phyloP scores from a whole-genome alignment of 2,888 invertebrate species.

The Ecdyonurus torrentis region DNA sequence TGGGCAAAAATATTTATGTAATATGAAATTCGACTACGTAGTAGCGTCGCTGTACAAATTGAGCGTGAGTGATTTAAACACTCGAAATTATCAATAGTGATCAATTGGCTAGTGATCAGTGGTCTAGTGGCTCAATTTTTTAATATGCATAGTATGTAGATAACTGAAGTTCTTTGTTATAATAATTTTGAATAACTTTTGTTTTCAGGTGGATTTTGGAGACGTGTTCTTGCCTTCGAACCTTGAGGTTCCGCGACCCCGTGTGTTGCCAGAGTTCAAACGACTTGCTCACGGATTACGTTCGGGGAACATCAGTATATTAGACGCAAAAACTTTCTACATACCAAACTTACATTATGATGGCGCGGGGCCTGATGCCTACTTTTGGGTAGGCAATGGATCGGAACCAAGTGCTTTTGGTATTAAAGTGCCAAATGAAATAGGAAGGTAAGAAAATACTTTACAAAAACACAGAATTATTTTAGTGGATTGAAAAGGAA shows the following conservation, averaged over 20 bases:
- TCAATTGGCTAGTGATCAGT: no score
- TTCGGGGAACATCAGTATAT: slow-evolving; percentile 78
- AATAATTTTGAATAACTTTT: no score
- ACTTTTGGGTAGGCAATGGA: slow-evolving; percentile 89
- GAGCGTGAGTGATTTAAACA: no score
- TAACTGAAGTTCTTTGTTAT: no score
- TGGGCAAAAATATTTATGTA: no score
- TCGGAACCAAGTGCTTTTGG: slow-evolving; percentile 64
- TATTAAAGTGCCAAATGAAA: slow-evolving; percentile 78
- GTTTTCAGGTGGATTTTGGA: slow-evolving; percentile 77
- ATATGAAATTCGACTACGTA: no score
- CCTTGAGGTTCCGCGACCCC: slow-evolving; percentile 60
- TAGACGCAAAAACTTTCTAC: slow-evolving; percentile 82
- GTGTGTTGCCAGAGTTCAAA: slow-evolving; percentile 71
- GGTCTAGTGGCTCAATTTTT: no score
- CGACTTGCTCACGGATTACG: slow-evolving; percentile 74
- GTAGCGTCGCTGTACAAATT: no score
- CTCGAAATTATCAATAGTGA: no score
- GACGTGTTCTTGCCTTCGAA: slow-evolving; percentile 63
- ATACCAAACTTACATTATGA: slow-evolving; percentile 87
- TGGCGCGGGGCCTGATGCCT: slow-evolving; percentile 80
- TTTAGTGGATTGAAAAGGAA: background rate
- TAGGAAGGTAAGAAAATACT: slow-evolving; percentile 42
- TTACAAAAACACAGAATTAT: background rate
- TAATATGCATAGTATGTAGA: no score